phyloP scores from a whole-genome alignment of 2,113 vertebrate species.

The Melanostigma gelatinosum region DNA sequence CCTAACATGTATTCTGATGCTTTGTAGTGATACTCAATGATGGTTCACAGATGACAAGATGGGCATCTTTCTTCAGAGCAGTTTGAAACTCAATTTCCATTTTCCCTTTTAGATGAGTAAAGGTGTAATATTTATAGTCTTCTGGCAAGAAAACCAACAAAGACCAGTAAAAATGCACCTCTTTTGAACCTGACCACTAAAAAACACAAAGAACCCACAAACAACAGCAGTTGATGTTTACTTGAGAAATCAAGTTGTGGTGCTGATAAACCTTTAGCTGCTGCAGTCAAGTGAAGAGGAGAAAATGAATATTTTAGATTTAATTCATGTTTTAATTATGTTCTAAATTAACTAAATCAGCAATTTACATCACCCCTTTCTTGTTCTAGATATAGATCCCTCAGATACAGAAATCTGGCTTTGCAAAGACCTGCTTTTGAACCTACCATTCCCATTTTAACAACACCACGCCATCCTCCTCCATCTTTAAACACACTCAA shows the following conservation, averaged over 20 bases:
- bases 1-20: not conserved
- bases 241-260: not conserved
- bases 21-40: not conserved
- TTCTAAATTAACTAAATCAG: constrained; percentile 36
- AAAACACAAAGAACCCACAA: not conserved
- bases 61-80: not conserved
- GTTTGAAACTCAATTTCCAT: not conserved
- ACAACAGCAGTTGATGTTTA: constrained; percentile 10
- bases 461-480: not conserved
- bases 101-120: not conserved
- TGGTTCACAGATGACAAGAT: not conserved
- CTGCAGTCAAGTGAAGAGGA: not conserved
- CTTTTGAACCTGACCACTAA: not conserved
- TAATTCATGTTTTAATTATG: constrained; percentile 55
- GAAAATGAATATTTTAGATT: constrained; percentile 22
- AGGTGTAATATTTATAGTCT: not conserved
- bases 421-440: not conserved
- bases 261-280: not conserved
- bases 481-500: not conserved
- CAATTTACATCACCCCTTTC: not conserved
- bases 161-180: not conserved
- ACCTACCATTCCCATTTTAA: not conserved
- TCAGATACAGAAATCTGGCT: not conserved
- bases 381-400: constrained; percentile 30
- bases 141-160: not conserved